Base-by-base conservation (phyloP, 2,888 invertebrate species). In the Lobophora halterata region DNA sequence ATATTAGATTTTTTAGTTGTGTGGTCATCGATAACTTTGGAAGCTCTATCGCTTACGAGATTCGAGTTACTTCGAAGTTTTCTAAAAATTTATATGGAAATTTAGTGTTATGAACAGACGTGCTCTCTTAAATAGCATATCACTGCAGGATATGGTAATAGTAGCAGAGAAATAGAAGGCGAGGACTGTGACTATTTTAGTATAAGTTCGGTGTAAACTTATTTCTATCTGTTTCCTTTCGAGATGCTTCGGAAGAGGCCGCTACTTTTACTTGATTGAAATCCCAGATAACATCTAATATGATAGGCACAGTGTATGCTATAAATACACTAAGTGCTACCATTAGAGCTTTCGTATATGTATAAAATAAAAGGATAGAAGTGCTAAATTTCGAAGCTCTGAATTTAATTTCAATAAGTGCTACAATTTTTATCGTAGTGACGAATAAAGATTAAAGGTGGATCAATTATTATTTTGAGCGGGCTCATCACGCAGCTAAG, bases 201-300 rank as follows among this genome's bases (percentile, higher is more conserved):
- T 80, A 65, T 67, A 65, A 71, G 71, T 77, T 78, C 70, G 61
- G 65, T 64, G 76, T 75, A 79, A 79, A 81, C 82, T 82, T 86
- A 85, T 85, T 85, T 82, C 75, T 70, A 78, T 68, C 77, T 77
- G 79, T 82, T 85, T 86, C 83, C 85, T 83, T 65, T 70, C 51
- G 65, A 76, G 70, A 69, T 67, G 61, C 52, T 50, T 58, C 55
- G 57, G 57, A 58, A 54, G 60, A 57, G 57, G 63, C 59, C 61
- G 61, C 65, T 64, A 60, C 63, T 64, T 62, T 52, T 52, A 50
- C 55, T 49, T 51, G 47, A 65, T 53, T 56, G 55, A 62, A 60
- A 55, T 52, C 40, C 24, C 44, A 49, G 58, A 61, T 67, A 61
- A 58, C 49, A 58, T 53, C 40, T 43, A 47, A 51, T 54, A 48